Conservation (phyloP, 2,797 vertebrate species). For the Valencia hispanica region DNA sequence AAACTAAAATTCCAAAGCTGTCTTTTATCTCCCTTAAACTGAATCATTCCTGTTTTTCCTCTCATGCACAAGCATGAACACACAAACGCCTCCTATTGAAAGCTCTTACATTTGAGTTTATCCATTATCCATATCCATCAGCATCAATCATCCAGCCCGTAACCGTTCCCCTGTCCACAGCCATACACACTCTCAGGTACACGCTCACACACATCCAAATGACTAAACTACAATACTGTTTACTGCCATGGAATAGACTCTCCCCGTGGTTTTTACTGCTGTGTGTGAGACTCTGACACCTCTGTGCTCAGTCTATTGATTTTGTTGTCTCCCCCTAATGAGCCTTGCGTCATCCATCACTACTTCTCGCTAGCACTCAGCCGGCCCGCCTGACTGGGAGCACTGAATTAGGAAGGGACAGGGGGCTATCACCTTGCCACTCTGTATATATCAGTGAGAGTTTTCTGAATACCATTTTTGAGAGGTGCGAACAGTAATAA, state of each 20-base stretch:
- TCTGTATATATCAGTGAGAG: conserved; percentile 55
- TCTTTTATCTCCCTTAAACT: conserved; percentile 5
- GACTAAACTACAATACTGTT: conserved; percentile 47
- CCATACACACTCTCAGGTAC: conserved; percentile 13
- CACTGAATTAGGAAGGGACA: conserved; percentile 62
- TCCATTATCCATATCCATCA: conserved; percentile 72
- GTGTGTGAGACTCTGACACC: conserved; percentile 64
- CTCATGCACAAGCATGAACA: conserved; percentile 21
- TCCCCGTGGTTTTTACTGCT: conserved; percentile 59
- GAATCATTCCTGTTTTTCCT: conserved; percentile 11
- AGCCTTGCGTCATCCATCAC: conserved; percentile 75
- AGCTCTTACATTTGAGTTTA: conserved; percentile 64
- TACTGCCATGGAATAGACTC: conserved; percentile 47
- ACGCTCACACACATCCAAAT: conserved; percentile 12
- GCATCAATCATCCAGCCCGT: conserved; percentile 64
- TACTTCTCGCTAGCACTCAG: conserved; percentile 54
- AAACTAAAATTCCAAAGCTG: conserved; percentile 20
- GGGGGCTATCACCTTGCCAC: conserved; percentile 61
- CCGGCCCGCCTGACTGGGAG: conserved; percentile 28
- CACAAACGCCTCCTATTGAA: conserved; percentile 26
- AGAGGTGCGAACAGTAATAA: conserved; percentile 38
- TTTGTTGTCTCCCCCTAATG: conserved; percentile 77
- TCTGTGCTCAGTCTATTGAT: conserved; percentile 69
- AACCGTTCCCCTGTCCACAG: conserved; percentile 43
- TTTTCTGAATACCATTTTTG: conserved; percentile 52